phyloP scores from a whole-genome alignment of 2,797 vertebrate genomes.

The Ptychadena robeensis region DNA sequence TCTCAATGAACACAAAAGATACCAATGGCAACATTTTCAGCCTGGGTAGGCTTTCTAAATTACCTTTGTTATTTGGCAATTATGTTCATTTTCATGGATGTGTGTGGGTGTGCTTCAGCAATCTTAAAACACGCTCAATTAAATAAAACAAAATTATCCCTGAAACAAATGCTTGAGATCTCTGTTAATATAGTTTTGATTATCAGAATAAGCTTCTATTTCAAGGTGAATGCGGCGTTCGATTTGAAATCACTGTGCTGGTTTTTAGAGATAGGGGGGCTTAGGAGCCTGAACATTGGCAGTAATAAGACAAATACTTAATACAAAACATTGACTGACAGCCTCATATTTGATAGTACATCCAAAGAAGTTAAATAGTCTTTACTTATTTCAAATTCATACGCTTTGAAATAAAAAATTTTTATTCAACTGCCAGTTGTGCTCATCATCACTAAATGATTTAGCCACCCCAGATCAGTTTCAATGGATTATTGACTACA shows the following conservation, averaged over 20 bases:
- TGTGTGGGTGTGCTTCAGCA: constrained; percentile 56
- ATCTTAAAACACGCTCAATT: constrained; percentile 61
- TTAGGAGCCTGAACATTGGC: constrained; percentile 29
- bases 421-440: background rate
- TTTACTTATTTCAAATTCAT: background rate
- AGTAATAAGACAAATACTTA: background rate
- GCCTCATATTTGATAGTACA: background rate
- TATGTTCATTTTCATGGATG: constrained; percentile 61
- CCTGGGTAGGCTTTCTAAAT: constrained; percentile 59
- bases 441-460: background rate
- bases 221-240: constrained; percentile 39
- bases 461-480: background rate
- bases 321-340: background rate
- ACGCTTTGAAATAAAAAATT: background rate
- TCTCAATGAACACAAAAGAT: constrained; percentile 61
- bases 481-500: background rate
- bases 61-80: constrained; percentile 60
- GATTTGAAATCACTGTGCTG: constrained; percentile 25
- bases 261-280: background rate
- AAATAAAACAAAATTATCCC: constrained; percentile 59
- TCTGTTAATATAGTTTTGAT: constrained; percentile 57
- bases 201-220: constrained; percentile 50
- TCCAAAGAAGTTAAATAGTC: background rate
- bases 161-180: constrained; percentile 60
- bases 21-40: constrained; percentile 61